Evolutionary conservation across 2,113 vertebrate genomes (phyloP), one percentile per base, ranked within the genome.

Genomic region (Etheostoma spectabile): DNA sequence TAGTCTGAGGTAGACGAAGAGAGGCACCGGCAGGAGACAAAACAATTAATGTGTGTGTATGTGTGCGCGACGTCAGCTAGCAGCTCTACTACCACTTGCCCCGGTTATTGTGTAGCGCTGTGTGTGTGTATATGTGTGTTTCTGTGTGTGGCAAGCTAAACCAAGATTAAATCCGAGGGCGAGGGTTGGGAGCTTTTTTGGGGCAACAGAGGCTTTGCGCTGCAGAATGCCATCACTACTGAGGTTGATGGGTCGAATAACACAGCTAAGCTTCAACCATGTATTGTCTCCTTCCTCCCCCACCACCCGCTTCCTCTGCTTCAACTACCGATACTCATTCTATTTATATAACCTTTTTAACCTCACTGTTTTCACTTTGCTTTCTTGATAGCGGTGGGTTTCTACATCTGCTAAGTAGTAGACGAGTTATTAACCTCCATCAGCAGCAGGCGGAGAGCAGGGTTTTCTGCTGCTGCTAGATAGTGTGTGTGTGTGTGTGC

Each of bases 261-360:
- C 65, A 12, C 12, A 61, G 62, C 72, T 79, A 55, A 67, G 74
- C 79, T 80, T 21, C 51, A 51, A 45, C 83, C 90, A 88, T 90
- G 91, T 77, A 90, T 92, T 91, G 87, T 92, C 88, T 90, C 42
- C 83, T 38, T 86, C 56, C 63, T 68, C 53, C 82, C 65, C 8
- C 85, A 56, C 86, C 80, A 53, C 69, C 77, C 74, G 21, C 86
- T 77, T 66, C 82, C 77, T 52, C 38, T 35, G 51, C 66, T 13
- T 55, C 63, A 57, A 10, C 22, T 27, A 15, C 42, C 48, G 38
- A 57, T 18, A 13, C n/a, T 15, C 3, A 62, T 63, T 33, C 33
- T 71, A 5, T 35, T 16, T 52, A 72, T 12, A 11, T 13, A n/a
- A 24, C 15, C 33, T 22, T 14, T 24, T 52, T 3, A 27, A 18